These are phyloP conservation scores for Netelia virgata DNA, from an alignment of 2,888 invertebrate species.

Conservation along the genomic window DNA sequence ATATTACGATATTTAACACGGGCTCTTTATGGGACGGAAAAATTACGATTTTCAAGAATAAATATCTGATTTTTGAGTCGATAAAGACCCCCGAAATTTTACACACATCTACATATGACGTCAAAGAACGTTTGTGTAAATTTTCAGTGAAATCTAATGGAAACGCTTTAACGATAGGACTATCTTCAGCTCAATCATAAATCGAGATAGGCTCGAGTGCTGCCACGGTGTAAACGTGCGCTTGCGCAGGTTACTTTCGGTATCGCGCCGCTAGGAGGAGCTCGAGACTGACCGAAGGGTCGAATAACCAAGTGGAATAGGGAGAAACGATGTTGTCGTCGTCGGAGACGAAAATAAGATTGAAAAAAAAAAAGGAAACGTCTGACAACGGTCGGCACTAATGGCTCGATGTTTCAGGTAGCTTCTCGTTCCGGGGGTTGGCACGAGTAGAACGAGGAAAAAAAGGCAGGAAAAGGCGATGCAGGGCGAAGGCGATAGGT, in stretches of 20 bases:
- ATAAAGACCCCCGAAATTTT: too few relatives aligned
- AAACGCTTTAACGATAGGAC: too few relatives aligned
- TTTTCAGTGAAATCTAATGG: too few relatives aligned
- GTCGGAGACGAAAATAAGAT: neutral
- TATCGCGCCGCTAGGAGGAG: neutral
- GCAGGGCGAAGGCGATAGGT: neutral
- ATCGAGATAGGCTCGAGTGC: conserved; percentile 33
- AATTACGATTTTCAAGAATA: too few relatives aligned
- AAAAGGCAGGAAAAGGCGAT: conserved; percentile 7
- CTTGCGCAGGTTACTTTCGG: conserved; percentile 12
- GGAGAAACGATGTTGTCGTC: conserved; percentile 50
- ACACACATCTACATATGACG: too few relatives aligned
- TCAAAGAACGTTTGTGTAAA: too few relatives aligned
- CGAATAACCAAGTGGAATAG: conserved; percentile 30
- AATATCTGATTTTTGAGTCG: too few relatives aligned
- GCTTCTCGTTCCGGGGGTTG: conserved; percentile 26
- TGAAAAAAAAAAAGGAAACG: conserved; percentile 12
- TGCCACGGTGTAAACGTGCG: conserved; percentile 28
- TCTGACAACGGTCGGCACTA: conserved; percentile 52
- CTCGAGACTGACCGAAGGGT: conserved; percentile 23
- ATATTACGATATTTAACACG: too few relatives aligned
- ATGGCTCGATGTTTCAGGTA: conserved; percentile 53
- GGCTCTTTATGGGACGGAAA: too few relatives aligned
- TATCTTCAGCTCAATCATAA: conserved; percentile 46
- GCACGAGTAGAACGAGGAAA: conserved; percentile 16